These are phyloP conservation scores for Drosophila neocordata DNA, from an alignment of 1,140 invertebrate genomes.

Conservation along the genomic window DNA sequence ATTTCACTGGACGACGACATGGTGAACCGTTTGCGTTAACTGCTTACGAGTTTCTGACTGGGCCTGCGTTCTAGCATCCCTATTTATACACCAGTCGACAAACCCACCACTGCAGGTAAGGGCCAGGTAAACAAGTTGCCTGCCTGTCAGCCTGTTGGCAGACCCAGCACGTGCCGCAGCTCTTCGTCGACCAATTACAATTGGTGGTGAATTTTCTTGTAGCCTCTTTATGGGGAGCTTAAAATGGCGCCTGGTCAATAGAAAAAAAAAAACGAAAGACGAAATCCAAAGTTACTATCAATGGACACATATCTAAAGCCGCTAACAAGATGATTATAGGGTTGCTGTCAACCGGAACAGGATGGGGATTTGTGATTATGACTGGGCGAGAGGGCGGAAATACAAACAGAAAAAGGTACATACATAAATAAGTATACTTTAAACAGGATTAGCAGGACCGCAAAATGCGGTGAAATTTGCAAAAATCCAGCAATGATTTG, in stretches of 20 bases:
- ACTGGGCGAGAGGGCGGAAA: slow-evolving; percentile 59
- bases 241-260: slow-evolving; percentile 64
- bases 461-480: slow-evolving; percentile 66
- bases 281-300: slow-evolving; percentile 37
- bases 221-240: slow-evolving; percentile 24
- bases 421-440: neutral
- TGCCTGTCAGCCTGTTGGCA: slow-evolving; percentile 10
- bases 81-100: slow-evolving; percentile 61
- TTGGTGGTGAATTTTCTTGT: slow-evolving; percentile 51
- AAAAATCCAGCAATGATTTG: slow-evolving; percentile 70
- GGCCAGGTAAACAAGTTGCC: slow-evolving; percentile 64
- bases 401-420: slow-evolving; percentile 60
- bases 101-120: slow-evolving; percentile 67
- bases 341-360: slow-evolving; percentile 58
- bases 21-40: slow-evolving; percentile 46
- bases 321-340: slow-evolving; percentile 76
- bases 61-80: slow-evolving; percentile 45
- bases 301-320: slow-evolving; percentile 61
- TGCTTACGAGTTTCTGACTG: slow-evolving; percentile 66
- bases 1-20: slow-evolving; percentile 76
- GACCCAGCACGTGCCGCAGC: slow-evolving; percentile 66
- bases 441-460: slow-evolving; percentile 64
- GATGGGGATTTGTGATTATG: slow-evolving; percentile 11
- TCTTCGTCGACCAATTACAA: slow-evolving; percentile 47
- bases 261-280: slow-evolving; percentile 14